These are phyloP conservation scores for Noctua fimbriata DNA, from an alignment of 2,888 invertebrate genomes.

Conservation along the genomic window DNA sequence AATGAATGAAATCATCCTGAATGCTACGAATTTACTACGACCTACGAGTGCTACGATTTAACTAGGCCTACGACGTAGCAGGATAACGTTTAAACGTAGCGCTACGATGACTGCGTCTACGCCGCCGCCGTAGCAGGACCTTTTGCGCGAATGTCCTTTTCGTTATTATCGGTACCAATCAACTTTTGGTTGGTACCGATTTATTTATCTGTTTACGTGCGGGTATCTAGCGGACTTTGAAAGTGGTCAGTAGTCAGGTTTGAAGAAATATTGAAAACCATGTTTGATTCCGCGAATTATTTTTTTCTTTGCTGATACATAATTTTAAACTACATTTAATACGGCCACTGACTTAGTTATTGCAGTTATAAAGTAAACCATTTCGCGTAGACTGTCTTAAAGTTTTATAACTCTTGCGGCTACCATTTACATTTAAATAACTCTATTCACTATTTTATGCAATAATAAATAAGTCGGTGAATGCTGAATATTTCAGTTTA, in stretches of 20 bases:
- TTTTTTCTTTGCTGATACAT: neutral
- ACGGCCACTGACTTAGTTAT: neutral
- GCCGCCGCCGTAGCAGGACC: conserved; percentile 27
- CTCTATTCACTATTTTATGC: conserved; percentile 13
- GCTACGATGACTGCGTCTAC: conserved; percentile 15
- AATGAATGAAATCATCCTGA: neutral
- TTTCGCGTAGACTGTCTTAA: neutral
- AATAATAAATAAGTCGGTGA: conserved; percentile 21
- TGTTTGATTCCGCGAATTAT: neutral
- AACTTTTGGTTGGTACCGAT: neutral
- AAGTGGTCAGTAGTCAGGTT: neutral
- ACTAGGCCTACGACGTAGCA: conserved; percentile 20
- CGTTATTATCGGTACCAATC: neutral
- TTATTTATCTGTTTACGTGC: neutral
- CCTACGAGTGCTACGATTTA: conserved; percentile 1
- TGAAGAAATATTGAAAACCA: neutral
- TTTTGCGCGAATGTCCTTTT: neutral
- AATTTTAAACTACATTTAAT: neutral
- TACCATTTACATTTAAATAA: conserved; percentile 26
- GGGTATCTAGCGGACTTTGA: neutral
- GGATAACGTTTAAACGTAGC: conserved; percentile 1
- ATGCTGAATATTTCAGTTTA: conserved; percentile 25
- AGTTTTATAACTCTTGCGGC: neutral
- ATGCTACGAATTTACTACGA: neutral
- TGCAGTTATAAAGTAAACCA: neutral